These are phyloP conservation scores for Haemorhous mexicanus DNA, from an alignment of 2,113 vertebrate species.

Conservation along the genomic window DNA sequence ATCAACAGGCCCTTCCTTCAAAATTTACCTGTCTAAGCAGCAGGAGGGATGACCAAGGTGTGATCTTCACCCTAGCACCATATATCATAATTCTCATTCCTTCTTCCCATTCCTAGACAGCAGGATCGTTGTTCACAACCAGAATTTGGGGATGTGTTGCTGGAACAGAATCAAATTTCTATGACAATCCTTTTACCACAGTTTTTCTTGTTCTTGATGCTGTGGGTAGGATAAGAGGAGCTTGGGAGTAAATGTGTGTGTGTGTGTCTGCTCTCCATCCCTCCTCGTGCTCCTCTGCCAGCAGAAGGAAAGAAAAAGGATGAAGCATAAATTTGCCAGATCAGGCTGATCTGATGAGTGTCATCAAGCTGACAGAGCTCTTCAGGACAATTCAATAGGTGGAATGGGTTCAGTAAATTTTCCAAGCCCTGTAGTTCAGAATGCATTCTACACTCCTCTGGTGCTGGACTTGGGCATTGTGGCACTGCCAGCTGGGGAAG, in stretches of 20 bases:
- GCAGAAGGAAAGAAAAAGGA: background rate
- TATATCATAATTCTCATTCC: fast-evolving
- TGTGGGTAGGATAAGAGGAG: background rate
- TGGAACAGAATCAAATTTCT: background rate
- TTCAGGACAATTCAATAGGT: conserved; percentile 36
- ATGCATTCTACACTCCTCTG: background rate
- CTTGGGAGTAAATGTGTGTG: background rate
- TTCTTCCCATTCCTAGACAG: background rate
- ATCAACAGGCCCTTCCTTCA: background rate
- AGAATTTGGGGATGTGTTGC: background rate
- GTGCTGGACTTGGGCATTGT: background rate
- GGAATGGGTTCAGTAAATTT: conserved; percentile 20
- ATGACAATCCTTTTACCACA: background rate
- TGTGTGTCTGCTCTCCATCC: background rate
- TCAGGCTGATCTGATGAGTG: conserved; percentile 18
- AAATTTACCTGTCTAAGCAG: background rate
- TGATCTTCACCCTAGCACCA: background rate
- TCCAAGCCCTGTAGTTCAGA: background rate
- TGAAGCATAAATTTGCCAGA: background rate
- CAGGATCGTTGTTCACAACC: background rate
- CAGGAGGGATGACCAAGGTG: background rate
- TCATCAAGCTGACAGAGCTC: conserved; percentile 24
- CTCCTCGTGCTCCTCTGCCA: background rate
- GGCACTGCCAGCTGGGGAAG: background rate
- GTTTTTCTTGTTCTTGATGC: background rate